Evolutionary conservation across 2,797 vertebrate genomes (phyloP).

Genomic region (Sarcophilus harrisii): DNA sequence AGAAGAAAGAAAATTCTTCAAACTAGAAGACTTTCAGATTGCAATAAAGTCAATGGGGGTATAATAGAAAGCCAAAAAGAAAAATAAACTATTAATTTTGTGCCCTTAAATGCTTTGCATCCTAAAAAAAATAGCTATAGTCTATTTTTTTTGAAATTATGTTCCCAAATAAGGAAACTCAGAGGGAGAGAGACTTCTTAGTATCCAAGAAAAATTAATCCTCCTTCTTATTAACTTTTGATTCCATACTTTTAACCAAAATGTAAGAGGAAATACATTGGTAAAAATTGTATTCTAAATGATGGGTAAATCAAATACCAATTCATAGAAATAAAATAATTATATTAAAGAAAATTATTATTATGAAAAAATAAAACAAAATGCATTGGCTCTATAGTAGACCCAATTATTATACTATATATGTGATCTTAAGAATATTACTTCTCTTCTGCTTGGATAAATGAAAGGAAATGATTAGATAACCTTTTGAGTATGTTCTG

Average conservation of each 20-base stretch:
- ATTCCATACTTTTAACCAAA: background rate
- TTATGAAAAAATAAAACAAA: background rate
- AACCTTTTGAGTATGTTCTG: background rate
- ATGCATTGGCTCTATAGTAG: background rate
- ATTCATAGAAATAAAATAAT: too few species aligned
- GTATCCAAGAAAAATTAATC: background rate
- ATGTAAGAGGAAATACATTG: background rate
- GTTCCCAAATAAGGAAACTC: background rate
- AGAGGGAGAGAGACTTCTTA: background rate
- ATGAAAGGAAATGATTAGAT: background rate
- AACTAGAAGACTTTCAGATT: conserved; percentile 25
- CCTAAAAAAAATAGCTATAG: background rate
- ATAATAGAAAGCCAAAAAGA: background rate
- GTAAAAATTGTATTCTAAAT: too few species aligned
- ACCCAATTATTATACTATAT: background rate
- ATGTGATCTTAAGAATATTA: background rate
- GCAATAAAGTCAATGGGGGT: conserved; percentile 21
- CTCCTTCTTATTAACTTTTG: background rate
- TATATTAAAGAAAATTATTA: too few species aligned
- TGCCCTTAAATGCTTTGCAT: background rate
- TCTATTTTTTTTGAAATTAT: background rate
- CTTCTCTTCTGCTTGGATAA: background rate
- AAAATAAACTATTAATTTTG: background rate
- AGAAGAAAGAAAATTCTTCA: conserved; percentile 60
- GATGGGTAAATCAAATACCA: too few species aligned